Evolutionary conservation across 2,797 vertebrate genomes (phyloP), one percentile per base, ranked within the genome.

Genomic region (Brotula barbata): DNA sequence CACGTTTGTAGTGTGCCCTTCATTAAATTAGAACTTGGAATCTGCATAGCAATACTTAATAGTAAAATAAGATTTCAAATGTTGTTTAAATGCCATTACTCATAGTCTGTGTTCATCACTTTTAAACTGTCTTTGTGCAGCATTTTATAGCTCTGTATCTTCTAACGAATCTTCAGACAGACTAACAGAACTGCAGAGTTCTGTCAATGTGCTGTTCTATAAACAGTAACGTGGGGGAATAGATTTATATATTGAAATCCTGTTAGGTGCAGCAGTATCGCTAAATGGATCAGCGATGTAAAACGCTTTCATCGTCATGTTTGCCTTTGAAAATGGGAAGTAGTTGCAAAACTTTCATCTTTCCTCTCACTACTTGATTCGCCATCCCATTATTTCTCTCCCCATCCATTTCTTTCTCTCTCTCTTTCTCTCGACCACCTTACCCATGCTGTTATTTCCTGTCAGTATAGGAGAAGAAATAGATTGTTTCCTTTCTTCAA

Each of bases 251-350:
- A 76, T 79, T 75, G 63, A 65, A 71, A 77, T 78, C 55, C 47
- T 70, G 56, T 74, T 55, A 49, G 59, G 54, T 64, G 39, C 61
- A 57, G 56, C 69, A 36, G 72, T 83, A 82, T 85, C 80, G 68
- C 73, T 34, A 41, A 71, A 69, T 62, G 55, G 60, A 89, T 89
- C 85, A 80, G 48, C 72, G 81, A 58, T 80, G 67, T 68, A 77
- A 83, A 87, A 84, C 53, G 20, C 36, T 72, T 82, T 72, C 53
- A 67, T 77, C 70, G 75, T 41, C 19, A 23, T 85, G 78, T 90
- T 88, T 88, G 82, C 84, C 74, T 85, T 83, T 73, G 66, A 72
- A 78, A 88, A 87, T 82, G 52, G 73, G 53, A 84, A 73, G 67
- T 67, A 60, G 67, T 64, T 65, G 74, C 61, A 78, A 84, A 73